Conservation (phyloP, 2,888 invertebrate species). For the Nomada hirtipes region DNA sequence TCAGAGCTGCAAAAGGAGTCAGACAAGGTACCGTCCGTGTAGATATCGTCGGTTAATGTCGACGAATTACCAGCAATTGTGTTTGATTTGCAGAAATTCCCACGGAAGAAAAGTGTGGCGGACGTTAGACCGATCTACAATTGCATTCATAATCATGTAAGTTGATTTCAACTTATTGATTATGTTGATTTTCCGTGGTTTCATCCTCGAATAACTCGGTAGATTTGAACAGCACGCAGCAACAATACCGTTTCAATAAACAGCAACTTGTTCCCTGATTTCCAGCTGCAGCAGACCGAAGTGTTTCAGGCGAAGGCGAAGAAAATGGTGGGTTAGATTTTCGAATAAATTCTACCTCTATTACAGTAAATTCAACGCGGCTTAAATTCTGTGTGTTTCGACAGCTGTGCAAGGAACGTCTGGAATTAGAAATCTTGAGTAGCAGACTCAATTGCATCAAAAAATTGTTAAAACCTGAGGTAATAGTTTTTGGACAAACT, state of each 20-base stretch:
- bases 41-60: background rate
- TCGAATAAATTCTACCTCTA: conserved; percentile 6
- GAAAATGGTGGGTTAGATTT: conserved; percentile 77
- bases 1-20: conserved; percentile 68
- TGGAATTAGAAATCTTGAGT: conserved; percentile 80
- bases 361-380: conserved; percentile 1
- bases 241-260: conserved; percentile 44
- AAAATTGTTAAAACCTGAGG: conserved; percentile 78
- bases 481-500: conserved; percentile 35
- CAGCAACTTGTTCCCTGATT: conserved; percentile 58
- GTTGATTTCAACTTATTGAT: conserved; percentile 58
- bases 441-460: conserved; percentile 79
- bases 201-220: background rate
- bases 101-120: conserved; percentile 79
- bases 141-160: conserved; percentile 82
- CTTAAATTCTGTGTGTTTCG: conserved; percentile 28
- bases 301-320: conserved; percentile 80
- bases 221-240: background rate
- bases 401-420: conserved; percentile 79
- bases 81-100: conserved; percentile 76
- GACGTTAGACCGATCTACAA: conserved; percentile 80
- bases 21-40: conserved; percentile 56
- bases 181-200: conserved; percentile 43
- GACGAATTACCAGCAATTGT: background rate
- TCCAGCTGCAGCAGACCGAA: conserved; percentile 79